A percentile compares a stretch with the other conserved stretches of the same genome.
Evolutionary conservation across 1,140 invertebrate genomes (phyloP).

Genomic region (Kradibia gibbosae): DNA sequence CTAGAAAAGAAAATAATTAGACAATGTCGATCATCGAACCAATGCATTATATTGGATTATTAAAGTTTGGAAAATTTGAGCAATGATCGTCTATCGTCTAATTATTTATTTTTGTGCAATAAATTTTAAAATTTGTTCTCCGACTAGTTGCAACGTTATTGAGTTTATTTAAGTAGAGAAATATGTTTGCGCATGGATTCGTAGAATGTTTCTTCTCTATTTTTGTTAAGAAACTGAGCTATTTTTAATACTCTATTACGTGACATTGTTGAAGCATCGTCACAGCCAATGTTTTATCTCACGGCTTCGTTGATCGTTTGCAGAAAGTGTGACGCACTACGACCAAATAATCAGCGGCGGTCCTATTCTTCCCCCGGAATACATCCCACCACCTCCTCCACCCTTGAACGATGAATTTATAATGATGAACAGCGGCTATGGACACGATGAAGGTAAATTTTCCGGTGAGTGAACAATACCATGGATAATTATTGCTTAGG

Average conservation of each 20-base stretch:
- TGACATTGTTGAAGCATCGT: not conserved
- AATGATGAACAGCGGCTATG: constrained; percentile 62
- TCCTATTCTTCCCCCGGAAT: constrained; percentile 63
- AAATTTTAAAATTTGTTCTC: constrained; percentile 32
- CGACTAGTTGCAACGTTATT: constrained; percentile 45
- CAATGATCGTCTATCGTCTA: not conserved
- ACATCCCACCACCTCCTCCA: constrained; percentile 65
- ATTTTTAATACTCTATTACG: not conserved
- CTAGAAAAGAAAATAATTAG: constrained; percentile 30
- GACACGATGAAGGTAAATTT: constrained; percentile 66
- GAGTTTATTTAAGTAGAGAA: constrained; percentile 32
- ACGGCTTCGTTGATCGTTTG: constrained; percentile 1
- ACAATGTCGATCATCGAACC: not conserved
- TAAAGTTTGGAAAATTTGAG: not conserved
- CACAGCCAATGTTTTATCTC: not conserved
- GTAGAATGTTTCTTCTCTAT: constrained; percentile 37
- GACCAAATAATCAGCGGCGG: constrained; percentile 57
- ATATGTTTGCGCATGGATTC: constrained; percentile 48
- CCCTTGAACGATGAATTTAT: constrained; percentile 59
- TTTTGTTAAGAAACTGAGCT: constrained; percentile 3
- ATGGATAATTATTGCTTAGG: not conserved
- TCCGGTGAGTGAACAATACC: constrained; percentile 52
- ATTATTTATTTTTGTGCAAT: constrained; percentile 34
- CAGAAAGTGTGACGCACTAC: constrained; percentile 57
- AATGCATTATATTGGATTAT: too few relatives aligned